Conservation (phyloP, 2,113 vertebrate genomes). For the Siniperca chuatsi region DNA sequence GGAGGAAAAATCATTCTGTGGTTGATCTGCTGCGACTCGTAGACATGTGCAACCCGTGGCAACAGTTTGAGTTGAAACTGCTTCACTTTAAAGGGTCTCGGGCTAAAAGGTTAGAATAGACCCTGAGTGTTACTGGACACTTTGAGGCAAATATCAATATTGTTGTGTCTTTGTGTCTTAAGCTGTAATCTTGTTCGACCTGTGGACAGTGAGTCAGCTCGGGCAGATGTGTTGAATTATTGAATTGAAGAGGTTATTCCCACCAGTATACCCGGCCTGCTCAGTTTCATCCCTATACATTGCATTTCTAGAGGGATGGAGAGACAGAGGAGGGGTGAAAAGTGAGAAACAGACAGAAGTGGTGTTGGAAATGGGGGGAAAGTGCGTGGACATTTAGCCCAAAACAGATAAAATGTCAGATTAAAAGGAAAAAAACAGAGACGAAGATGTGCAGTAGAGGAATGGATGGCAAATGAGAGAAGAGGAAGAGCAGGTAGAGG, state of each 20-base stretch:
- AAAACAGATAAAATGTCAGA: neutral
- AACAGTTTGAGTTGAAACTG: neutral
- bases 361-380: neutral
- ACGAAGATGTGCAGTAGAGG: neutral
- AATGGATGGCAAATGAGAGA: neutral
- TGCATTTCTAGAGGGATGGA: neutral
- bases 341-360: neutral
- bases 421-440: neutral
- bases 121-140: neutral
- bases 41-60: no score
- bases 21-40: no score
- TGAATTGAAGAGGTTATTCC: neutral
- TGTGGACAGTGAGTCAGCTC: neutral
- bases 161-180: neutral
- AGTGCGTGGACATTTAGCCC: neutral
- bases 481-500: neutral
- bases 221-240: constrained; percentile 28
- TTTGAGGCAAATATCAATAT: neutral
- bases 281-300: neutral
- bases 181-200: neutral
- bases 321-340: neutral
- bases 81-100: neutral
- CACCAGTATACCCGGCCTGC: neutral
- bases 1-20: no score
- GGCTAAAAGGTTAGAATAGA: neutral